Base-by-base conservation (phyloP, 2,888 invertebrate species). In the Toxonevra muliebris region DNA sequence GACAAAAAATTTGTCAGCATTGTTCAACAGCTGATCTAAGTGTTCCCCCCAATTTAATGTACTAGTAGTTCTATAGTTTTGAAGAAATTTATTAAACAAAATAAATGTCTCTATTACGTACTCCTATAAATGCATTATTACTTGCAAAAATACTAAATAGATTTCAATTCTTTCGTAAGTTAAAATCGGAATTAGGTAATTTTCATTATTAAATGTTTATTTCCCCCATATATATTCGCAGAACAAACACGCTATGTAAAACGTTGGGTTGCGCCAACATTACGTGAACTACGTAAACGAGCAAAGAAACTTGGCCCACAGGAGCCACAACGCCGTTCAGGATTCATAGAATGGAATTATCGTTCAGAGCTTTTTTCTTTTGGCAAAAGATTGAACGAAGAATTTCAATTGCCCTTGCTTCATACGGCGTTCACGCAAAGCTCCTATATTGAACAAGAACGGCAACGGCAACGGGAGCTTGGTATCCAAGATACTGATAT, bases 341-440 rank as follows among this genome's bases (percentile, higher is more conserved):
- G 88, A 10, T 93, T 87, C 79, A 75, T 91, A n/a, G 93, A 93
- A 78, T 95, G 97, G 97, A 97, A 96, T 81, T 90, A 93, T 76
- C 90, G 92, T 76, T 90, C 94, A 0, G 97, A 97, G 86, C 72
- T 97, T 2, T 96, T 88, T 86, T 94, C 97, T 0, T 97, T 97
- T 87, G 92, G 92, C 11, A 91, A 92, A 79, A 88, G 98, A 40
- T 86, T 97, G 15, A 90, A 91, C 30, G 98, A 98, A 86, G 89
- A 93, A 5, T 94, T 98, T 78, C 87, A 94, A 69, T 85, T 88
- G 0, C 86, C 89, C 19, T 82, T 92, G 15, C 84, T 98, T 41
- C 88, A 91, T 65, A 88, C 88, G 77, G 96, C 96, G 1, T 91
- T 98, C 68, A 92, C 91, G 52, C 91, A 95, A 78, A 88, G 89